Evolutionary conservation across 2,797 vertebrate species (phyloP), one percentile per base, ranked within the genome.

Genomic region (Sphenodon punctatus): DNA sequence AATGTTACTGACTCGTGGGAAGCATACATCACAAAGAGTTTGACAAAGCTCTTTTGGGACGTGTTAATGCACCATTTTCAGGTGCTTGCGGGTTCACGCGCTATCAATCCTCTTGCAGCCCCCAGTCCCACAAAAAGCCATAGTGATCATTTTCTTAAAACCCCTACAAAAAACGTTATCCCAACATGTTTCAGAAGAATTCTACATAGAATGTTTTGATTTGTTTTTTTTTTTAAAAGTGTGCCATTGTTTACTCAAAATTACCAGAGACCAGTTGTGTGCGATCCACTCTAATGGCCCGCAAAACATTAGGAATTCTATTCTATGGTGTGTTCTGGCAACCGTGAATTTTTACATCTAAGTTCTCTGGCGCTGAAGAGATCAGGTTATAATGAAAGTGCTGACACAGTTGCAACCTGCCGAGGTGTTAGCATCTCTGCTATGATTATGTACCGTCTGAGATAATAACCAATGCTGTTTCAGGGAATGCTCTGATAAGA

Each of bases 401-500:
- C 89, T 91, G 87, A 82, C 67, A 51, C 75, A 78, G 87, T 38
- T 80, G n/a, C 79, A 88, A 70, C 59, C 17, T n/a, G 84, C 7
- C 70, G 85, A 48, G 43, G 77, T 74, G 38, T n/a, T 72, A 87
- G 82, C 83, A 72, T 69, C 66, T 75, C 61, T 39, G 72, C 49
- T 43, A 6, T 73, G 86, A 82, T 85, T 78, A 72, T 3, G 23
- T 80, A 75, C 67, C 69, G 78, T 82, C 90, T 71, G 77, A 88
- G 74, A 87, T 64, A 77, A 86, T 70, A 88, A 84, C 58, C 48
- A 9, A 65, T 84, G 83, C 89, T 90, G 86, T 84, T 78, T 88
- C 86, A 85, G 78, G 67, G 42, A 89, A 92, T 84, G 49, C 70
- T 90, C 67, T 88, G 87, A 88, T 71, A 76, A 83, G 80, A 67